phyloP scores from a whole-genome alignment of 2,797 vertebrate genomes.

The Dallia pectoralis region DNA sequence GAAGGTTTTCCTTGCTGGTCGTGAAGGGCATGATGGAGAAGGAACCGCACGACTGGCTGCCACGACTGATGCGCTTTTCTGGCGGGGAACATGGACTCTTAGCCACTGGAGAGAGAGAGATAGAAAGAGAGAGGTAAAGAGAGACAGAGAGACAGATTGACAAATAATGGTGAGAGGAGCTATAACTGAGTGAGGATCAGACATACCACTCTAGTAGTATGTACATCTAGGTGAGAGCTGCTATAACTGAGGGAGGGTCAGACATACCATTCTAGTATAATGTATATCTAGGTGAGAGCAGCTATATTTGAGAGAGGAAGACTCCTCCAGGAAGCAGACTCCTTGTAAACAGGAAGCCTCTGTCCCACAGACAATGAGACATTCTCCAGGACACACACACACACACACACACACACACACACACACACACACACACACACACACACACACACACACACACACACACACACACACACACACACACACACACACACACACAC shows the following conservation, averaged over 20 bases:
- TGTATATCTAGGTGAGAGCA: background rate
- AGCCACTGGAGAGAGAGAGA: slow-evolving; percentile 51
- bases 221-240: background rate
- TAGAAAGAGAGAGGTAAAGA: background rate
- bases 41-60: slow-evolving; percentile 83
- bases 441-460: slow-evolving; percentile 26
- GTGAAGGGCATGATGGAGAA: slow-evolving; percentile 84
- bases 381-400: slow-evolving; percentile 42
- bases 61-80: slow-evolving; percentile 82
- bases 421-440: slow-evolving; percentile 11
- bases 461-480: slow-evolving; percentile 24
- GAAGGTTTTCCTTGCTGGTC: slow-evolving; percentile 93
- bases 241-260: slow-evolving; percentile 5
- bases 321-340: slow-evolving; percentile 59
- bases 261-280: background rate
- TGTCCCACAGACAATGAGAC: slow-evolving; percentile 65
- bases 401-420: slow-evolving; percentile 19
- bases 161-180: no score
- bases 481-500: slow-evolving; percentile 20
- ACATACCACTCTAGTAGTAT: background rate
- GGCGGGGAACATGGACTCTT: slow-evolving; percentile 84
- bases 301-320: background rate
- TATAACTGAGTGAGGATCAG: no score
- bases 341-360: slow-evolving; percentile 72
- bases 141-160: no score